Conservation (phyloP, 1,140 invertebrate species). For the Ceratitis capitata region DNA sequence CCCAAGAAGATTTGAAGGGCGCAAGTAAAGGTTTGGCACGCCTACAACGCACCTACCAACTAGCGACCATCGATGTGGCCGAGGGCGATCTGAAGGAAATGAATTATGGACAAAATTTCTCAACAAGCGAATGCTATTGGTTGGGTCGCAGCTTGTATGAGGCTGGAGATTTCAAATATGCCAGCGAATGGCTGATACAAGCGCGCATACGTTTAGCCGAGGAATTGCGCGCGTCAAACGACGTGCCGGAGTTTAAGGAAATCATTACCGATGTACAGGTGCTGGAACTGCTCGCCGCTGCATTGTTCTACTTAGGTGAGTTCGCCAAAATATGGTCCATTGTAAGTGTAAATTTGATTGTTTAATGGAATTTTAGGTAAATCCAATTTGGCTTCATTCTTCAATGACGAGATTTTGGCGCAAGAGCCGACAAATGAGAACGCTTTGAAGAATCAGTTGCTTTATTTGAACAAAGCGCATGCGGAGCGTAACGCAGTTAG, state of each 20-base stretch:
- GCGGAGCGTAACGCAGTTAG: constrained; percentile 15
- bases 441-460: constrained; percentile 43
- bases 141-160: constrained; percentile 90
- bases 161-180: constrained; percentile 88
- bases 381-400: constrained; percentile 48
- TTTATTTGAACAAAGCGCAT: constrained; percentile 37
- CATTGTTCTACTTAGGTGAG: constrained; percentile 42
- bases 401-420: constrained; percentile 50
- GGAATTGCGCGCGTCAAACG: not conserved
- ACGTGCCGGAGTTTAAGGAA: constrained; percentile 2
- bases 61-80: constrained; percentile 87
- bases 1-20: constrained; percentile 87
- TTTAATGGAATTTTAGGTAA: constrained; percentile 40
- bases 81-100: constrained; percentile 83
- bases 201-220: constrained; percentile 64
- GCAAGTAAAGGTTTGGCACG: constrained; percentile 91
- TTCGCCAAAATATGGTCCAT: not conserved
- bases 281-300: constrained; percentile 44
- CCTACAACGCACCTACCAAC: constrained; percentile 91
- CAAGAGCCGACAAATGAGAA: constrained; percentile 42
- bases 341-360: not conserved
- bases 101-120: constrained; percentile 72
- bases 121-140: constrained; percentile 93
- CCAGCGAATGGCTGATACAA: constrained; percentile 92
- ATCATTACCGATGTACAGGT: constrained; percentile 45